Conservation (phyloP, 1,140 invertebrate species). For the Gonatopus flavifemur region DNA sequence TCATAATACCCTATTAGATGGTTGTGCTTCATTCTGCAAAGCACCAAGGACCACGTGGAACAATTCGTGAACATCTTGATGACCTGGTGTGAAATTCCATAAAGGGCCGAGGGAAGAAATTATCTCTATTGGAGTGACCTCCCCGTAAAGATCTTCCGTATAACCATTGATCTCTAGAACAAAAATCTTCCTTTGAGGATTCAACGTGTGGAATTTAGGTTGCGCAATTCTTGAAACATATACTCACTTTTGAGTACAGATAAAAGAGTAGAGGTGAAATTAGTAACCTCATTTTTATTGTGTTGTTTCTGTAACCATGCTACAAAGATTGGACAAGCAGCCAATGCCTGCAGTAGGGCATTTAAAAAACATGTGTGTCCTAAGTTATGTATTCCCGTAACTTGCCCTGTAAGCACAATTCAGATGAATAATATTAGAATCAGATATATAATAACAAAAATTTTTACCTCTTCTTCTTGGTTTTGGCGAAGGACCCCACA, state of each 20-base stretch:
- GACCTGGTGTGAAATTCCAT: conserved; percentile 85
- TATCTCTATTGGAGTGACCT: conserved; percentile 72
- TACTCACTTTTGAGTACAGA: conserved; percentile 65
- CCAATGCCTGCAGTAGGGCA: conserved; percentile 80
- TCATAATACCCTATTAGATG: conserved; percentile 59
- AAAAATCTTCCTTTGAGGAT: conserved; percentile 29
- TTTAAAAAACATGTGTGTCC: conserved; percentile 87
- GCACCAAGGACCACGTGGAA: conserved; percentile 85
- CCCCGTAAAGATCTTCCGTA: conserved; percentile 67
- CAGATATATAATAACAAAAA: background rate
- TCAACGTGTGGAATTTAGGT: conserved; percentile 40
- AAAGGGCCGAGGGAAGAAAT: conserved; percentile 72
- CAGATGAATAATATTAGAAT: background rate
- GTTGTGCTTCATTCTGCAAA: conserved; percentile 79
- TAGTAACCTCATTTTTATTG: conserved; percentile 60
- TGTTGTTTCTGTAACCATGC: conserved; percentile 75
- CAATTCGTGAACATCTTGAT: conserved; percentile 92
- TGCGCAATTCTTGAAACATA: conserved; percentile 14
- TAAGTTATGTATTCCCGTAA: conserved; percentile 80
- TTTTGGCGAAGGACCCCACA: conserved; percentile 72
- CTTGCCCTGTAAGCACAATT: conserved; percentile 61
- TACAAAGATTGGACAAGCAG: conserved; percentile 78
- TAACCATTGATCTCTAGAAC: conserved; percentile 74
- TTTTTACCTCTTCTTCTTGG: conserved; percentile 49
- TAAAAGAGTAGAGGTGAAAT: conserved; percentile 66